Base-by-base conservation (phyloP, 2,113 vertebrate genomes). In the Psophia crepitans region DNA sequence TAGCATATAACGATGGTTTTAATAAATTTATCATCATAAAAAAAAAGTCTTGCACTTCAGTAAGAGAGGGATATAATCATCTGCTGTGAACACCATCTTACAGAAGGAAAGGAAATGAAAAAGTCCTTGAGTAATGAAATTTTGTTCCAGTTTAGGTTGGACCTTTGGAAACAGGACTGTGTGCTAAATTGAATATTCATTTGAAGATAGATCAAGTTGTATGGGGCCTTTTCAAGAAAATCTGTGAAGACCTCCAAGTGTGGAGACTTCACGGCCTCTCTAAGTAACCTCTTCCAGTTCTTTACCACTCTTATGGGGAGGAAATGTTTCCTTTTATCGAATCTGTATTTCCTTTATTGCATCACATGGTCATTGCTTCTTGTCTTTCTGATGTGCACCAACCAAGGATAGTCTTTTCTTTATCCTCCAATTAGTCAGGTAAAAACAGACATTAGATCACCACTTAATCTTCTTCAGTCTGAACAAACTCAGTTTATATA, bases 241-340 rank as follows among this genome's bases (percentile, higher is more conserved):
- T 5, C 27, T 66, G 23, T 39, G 46, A 85, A 88, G 22, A n/a
- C 14, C 9, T 56, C 7, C 49, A 69, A 65, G 21, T 14, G n/a
- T 8, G 14, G 12, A 53, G 21, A 20, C 5, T 51, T 43, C 5
- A 23, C 9, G 61, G 8, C 8, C 9, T 56, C 27, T 78, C 66
- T 71, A 46, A 75, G 46, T 2, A 57, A 48, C 6, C 14, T 54
- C 14, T 61, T 37, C 23, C 46, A 66, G 37, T 35, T 37, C 9
- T 46, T 71, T 71, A 44, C 13, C 1, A 14, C 18, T 53, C 4
- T 20, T 30, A 33, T 0, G 0, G 57, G 14, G 28, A 84, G 81
- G 8, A 71, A 79, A 44, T 58, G 2, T 43, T 65, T 71, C 20
- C 10, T 54, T 76, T 71, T 32, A 28, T 41, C 23, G 26, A 33